Evolutionary conservation across 2,888 invertebrate species (phyloP).

Genomic region (Acanthosepion lycidas): DNA sequence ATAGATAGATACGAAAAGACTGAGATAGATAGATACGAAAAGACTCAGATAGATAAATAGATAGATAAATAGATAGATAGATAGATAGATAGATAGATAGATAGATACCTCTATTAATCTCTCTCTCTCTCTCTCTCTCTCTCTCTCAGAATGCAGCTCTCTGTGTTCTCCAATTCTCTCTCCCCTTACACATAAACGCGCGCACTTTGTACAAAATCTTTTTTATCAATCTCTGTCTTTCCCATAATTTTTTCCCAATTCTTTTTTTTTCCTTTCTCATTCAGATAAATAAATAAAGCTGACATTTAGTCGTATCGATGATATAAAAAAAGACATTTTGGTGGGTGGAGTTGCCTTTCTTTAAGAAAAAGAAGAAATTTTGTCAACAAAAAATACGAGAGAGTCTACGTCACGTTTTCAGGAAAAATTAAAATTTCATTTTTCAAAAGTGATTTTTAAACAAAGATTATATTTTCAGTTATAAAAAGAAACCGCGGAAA

Average conservation of each 20-base stretch:
- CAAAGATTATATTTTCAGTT: neutral
- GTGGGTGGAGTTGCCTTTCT: neutral
- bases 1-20: too few relatives aligned
- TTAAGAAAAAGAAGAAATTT: neutral
- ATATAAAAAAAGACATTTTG: neutral
- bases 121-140: neutral
- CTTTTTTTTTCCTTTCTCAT: neutral
- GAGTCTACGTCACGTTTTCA: neutral
- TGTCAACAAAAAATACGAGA: neutral
- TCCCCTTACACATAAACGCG: neutral
- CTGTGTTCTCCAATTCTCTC: neutral
- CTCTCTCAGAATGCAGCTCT: neutral
- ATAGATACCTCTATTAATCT: neutral
- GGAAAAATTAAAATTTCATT: neutral
- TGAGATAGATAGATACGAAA: too few relatives aligned
- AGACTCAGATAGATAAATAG: neutral
- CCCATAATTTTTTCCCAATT: neutral
- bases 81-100: neutral
- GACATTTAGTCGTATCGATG: neutral
- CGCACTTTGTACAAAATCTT: too few relatives aligned
- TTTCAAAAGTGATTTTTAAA: constrained; percentile 3
- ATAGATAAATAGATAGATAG: neutral
- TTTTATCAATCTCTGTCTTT: neutral
- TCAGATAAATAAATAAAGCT: neutral
- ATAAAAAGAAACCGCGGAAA: neutral